These are phyloP conservation scores for Paralinhomoeus sp. DNA, from an alignment of 2,888 invertebrate genomes.

Conservation along the genomic window DNA sequence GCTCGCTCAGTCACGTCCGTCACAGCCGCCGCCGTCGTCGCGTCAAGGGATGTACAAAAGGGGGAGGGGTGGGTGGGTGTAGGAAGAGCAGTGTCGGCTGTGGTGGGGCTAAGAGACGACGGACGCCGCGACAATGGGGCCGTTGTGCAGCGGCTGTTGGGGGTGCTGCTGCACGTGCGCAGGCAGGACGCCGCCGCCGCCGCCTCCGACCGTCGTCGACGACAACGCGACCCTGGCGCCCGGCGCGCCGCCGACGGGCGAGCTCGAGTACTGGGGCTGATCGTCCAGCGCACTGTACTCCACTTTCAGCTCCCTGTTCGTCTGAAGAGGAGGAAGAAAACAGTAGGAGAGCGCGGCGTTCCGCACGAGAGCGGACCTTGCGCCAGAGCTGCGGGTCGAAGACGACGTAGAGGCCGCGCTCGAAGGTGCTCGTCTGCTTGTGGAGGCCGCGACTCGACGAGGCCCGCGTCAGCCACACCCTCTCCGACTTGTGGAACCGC, in stretches of 20 bases:
- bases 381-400: conserved; percentile 98
- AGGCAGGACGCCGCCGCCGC: too few relatives aligned
- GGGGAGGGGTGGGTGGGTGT: too few relatives aligned
- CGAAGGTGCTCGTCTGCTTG: conserved; percentile 84
- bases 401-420: conserved; percentile 95
- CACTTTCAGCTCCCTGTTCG: conserved; percentile 80
- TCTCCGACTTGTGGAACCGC: conserved; percentile 96
- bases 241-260: conserved; percentile 12
- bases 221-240: not conserved
- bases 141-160: too few relatives aligned
- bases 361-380: conserved; percentile 55
- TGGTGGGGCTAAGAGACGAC: too few relatives aligned
- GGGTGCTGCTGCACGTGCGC: too few relatives aligned
- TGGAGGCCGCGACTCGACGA: conserved; percentile 44
- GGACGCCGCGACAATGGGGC: too few relatives aligned
- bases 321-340: conserved; percentile 8
- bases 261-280: conserved; percentile 36
- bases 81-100: too few relatives aligned
- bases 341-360: too few relatives aligned
- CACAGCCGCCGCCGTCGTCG: too few relatives aligned
- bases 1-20: too few relatives aligned
- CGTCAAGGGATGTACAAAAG: too few relatives aligned
- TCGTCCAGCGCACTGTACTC: conserved; percentile 97
- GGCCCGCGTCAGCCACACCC: conserved; percentile 40
- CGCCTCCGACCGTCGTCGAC: too few relatives aligned